Base-by-base conservation (phyloP, 2,113 vertebrate species). In the Raphicerus campestris region DNA sequence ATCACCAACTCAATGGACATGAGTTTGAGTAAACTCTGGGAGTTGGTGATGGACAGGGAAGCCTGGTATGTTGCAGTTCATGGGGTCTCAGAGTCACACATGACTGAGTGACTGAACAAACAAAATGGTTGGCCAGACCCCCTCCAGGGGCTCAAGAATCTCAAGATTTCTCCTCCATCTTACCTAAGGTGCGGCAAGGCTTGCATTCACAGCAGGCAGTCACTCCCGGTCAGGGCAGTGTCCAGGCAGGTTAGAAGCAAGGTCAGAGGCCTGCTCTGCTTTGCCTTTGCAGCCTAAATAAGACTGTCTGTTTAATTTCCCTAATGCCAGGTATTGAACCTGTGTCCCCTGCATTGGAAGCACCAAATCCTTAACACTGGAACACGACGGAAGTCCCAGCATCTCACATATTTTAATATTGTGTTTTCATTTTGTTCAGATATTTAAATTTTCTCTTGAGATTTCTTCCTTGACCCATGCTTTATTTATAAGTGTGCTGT, bases 381-480 rank as follows among this genome's bases (percentile, higher is more conserved):
- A 42, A 24, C 39, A 26, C 0, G 3, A 42, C 0, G 0, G 35
- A 42, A 75, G 11, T 75, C 39, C 35, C 6, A 3, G 39, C 39
- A 26, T 75, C 39, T 42, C 39, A 75, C 70, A 26, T 42, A 75
- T 75, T 75, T 75, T 42, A 75, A 42, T 42, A 26, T 42, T 75
- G 70, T 75, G 2, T 75, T 75, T 75, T 42, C 39, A 75, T 42
- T 75, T 42, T 26, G 70, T 75, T 26, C 70, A 42, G 42, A 75
- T 75, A 75, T 42, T 7, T 42, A 75, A 26, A 42, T 13, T 42
- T 75, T 42, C 70, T 75, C 39, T 75, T 75, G 70, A 42, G 39
- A 75, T 13, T 75, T 75, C 11, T 75, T 42, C 22, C 13, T 42
- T 75, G 70, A 75, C 70, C 20, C 70, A 42, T 14, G 70, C 39